A percentile compares a stretch with the other conserved stretches of the same genome.
phyloP scores from a whole-genome alignment of 2,113 vertebrate species.

The Alosa alosa region DNA sequence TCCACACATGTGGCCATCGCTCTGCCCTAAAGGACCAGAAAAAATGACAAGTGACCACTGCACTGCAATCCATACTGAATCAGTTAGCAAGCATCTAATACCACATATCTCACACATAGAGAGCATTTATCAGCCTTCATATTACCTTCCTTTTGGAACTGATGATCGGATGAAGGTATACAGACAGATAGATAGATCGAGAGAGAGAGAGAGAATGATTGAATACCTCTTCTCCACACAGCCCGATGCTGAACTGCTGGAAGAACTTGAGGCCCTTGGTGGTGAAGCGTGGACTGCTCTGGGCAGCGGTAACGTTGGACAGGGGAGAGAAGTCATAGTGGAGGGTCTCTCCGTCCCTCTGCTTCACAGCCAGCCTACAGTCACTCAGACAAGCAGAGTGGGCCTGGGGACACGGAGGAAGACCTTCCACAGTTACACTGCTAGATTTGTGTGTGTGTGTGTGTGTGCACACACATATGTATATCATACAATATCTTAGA shows the following conservation, averaged over 20 bases:
- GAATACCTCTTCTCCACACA: slow-evolving; percentile 85
- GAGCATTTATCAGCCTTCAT: not conserved
- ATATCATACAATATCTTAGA: not conserved
- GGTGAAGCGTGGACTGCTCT: slow-evolving; percentile 83
- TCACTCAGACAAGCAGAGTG: slow-evolving; percentile 83
- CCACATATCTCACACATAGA: not conserved
- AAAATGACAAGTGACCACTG: not conserved
- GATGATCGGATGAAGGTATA: not conserved
- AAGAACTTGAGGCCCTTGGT: slow-evolving; percentile 85
- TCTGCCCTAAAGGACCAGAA: slow-evolving; percentile 65
- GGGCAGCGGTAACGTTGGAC: slow-evolving; percentile 62
- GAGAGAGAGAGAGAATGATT: not conserved
- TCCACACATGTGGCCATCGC: slow-evolving; percentile 76
- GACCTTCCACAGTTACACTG: not conserved
- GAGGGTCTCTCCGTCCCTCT: slow-evolving; percentile 51
- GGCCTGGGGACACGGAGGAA: slow-evolving; percentile 64
- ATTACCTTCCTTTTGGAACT: not conserved
- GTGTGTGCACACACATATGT: not conserved
- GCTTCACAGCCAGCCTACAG: slow-evolving; percentile 70
- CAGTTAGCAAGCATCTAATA: not conserved
- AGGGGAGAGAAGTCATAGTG: slow-evolving; percentile 81
- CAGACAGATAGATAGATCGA: not conserved
- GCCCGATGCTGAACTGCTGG: slow-evolving; percentile 80
- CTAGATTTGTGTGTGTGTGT: not conserved
- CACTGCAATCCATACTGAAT: not conserved